These are phyloP conservation scores for Helicorthomorpha holstii DNA, from an alignment of 1,140 invertebrate species.

Conservation along the genomic window DNA sequence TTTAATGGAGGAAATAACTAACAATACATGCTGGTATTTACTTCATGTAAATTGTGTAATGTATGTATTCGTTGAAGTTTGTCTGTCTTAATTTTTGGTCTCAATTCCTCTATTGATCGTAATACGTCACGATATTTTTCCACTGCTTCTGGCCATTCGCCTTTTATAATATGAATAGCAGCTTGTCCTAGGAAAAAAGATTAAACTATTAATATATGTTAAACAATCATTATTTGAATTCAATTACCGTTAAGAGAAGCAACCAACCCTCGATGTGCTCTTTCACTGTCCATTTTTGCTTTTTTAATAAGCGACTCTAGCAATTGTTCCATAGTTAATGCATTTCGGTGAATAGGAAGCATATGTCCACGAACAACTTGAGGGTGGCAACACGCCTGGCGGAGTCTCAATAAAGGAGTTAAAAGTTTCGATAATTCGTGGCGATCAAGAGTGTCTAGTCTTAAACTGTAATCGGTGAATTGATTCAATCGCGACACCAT, in stretches of 20 bases:
- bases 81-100: constrained; percentile 34
- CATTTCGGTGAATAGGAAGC: constrained; percentile 34
- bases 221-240: neutral
- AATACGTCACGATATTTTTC: constrained; percentile 42
- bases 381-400: constrained; percentile 56
- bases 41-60: constrained; percentile 43
- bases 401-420: constrained; percentile 41
- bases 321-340: constrained; percentile 49
- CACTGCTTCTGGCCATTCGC: constrained; percentile 35
- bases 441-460: constrained; percentile 27
- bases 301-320: constrained; percentile 44
- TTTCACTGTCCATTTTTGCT: constrained; percentile 43
- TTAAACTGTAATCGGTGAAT: constrained; percentile 20
- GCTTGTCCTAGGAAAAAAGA: constrained; percentile 29
- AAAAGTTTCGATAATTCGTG: constrained; percentile 32
- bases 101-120: constrained; percentile 34
- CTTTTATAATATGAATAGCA: constrained; percentile 38
- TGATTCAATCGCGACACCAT: constrained; percentile 22
- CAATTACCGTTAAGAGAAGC: constrained; percentile 40
- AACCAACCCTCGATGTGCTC: constrained; percentile 41
- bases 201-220: neutral
- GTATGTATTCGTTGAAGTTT: constrained; percentile 46
- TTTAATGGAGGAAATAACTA: neutral
- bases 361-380: constrained; percentile 41
- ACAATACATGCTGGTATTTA: neutral